Evolutionary conservation across 1,140 invertebrate species (phyloP).

Genomic region (Rhagoletis zephyria): DNA sequence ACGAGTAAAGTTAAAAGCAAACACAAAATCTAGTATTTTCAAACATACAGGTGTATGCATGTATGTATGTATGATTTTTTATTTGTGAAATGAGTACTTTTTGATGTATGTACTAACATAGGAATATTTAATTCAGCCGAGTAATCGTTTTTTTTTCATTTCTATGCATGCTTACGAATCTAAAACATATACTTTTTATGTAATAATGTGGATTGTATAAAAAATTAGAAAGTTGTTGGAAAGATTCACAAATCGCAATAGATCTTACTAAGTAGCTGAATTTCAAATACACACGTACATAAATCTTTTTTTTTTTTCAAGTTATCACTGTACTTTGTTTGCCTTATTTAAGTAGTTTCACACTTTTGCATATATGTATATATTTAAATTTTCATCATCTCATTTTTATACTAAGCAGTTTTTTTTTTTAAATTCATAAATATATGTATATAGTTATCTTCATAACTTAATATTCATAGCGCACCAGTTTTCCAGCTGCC

Average conservation of each 20-base stretch:
- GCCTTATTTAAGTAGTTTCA: background rate
- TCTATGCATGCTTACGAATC: background rate
- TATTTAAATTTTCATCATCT: background rate
- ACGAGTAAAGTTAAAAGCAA: background rate
- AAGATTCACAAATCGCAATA: background rate
- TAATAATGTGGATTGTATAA: background rate
- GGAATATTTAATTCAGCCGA: slow-evolving; percentile 6
- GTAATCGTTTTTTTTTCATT: background rate
- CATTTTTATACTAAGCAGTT: slow-evolving; percentile 20
- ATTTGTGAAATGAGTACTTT: slow-evolving; percentile 34
- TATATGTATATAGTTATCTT: background rate
- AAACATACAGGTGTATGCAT: background rate
- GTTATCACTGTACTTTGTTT: slow-evolving; percentile 44
- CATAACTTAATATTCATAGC: slow-evolving; percentile 2
- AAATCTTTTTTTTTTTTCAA: background rate
- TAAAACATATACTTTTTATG: background rate
- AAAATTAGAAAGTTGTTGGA: slow-evolving; percentile 8
- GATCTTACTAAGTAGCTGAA: background rate
- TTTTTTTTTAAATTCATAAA: background rate
- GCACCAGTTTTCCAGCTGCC: slow-evolving; percentile 30
- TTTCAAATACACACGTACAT: slow-evolving; percentile 5
- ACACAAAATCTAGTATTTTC: slow-evolving; percentile 4
- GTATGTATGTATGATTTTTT: slow-evolving; percentile 5
- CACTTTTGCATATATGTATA: background rate
- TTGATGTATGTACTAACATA: background rate